Base-by-base conservation (phyloP, 2,113 vertebrate species). In the Pyxicephalus adspersus region DNA sequence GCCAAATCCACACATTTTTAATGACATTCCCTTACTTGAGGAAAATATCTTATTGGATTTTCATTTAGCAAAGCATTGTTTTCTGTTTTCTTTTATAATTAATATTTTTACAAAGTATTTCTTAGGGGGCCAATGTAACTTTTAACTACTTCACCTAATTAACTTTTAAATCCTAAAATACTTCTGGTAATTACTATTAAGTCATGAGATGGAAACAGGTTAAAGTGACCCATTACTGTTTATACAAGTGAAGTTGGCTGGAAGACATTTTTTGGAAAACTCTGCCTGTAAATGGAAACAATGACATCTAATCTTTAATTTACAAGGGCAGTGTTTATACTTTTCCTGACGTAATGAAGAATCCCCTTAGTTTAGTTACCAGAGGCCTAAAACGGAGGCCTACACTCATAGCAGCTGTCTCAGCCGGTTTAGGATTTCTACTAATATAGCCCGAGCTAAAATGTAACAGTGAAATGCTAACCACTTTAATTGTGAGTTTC, bases 381-480 rank as follows among this genome's bases (percentile, higher is more conserved):
- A 31, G 22, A 78, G 76, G 76, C 19, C 64, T 34, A 55, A 78
- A 57, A 58, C 29, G 6, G 29, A 38, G 51, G 71, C 15, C 71
- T 22, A 34, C 38, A n/a, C 51, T 34, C n/a, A 58, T n/a, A 78
- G 64, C 76, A 67, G 76, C 76, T 68, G 52, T 68, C 31, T 58
- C 6, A 67, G 64, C 23, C 20, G 28, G 29, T 67, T 58, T 78
- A 57, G 76, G 19, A 68, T 78, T 78, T 67, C 76, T 16, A 29
- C 63, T 68, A 78, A 68, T 57, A 68, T 68, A 78, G 64, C 64
- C 20, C 0, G 11, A 67, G 64, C 64, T 45, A 28, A 58, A 45
- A 67, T 58, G 31, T 34, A 34, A 17, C 52, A 38, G 64, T 25
- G 76, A 78, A 52, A 68, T 68, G 28, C 58, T 65, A 58, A 26